These are phyloP conservation scores for Muscicapa striata DNA, from an alignment of 2,797 vertebrate genomes.

Conservation along the genomic window DNA sequence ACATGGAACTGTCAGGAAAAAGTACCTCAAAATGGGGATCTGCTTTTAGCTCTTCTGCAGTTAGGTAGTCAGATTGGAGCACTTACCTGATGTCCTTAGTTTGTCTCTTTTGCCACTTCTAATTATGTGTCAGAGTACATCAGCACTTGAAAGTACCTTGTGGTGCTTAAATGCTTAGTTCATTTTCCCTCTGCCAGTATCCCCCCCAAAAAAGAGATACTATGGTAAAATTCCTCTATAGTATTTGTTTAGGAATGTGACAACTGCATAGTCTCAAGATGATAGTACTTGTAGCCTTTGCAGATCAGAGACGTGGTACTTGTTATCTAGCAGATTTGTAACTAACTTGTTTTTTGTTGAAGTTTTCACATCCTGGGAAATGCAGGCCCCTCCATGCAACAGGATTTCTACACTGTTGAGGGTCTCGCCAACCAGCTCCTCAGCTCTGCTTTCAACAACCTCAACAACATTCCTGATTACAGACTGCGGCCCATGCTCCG, in stretches of 20 bases:
- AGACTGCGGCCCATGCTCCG: conserved; percentile 91
- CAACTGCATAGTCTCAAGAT: background rate
- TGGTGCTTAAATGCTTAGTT: background rate
- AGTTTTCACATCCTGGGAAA: conserved; percentile 93
- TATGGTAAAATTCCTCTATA: background rate
- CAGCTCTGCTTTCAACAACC: conserved; percentile 86
- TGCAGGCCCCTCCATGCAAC: conserved; percentile 87
- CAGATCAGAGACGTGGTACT: background rate
- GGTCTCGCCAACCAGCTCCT: conserved; percentile 85
- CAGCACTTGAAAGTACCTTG: background rate
- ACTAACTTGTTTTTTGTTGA: conserved; percentile 9
- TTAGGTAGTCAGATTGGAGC: background rate
- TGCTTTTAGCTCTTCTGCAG: background rate
- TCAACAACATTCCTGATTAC: conserved; percentile 92
- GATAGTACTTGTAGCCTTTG: background rate
- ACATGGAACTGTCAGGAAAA: background rate
- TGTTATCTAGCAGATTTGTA: background rate
- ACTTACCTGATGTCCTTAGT: background rate
- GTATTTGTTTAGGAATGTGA: background rate
- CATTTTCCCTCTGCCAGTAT: background rate
- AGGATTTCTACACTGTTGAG: conserved; percentile 92
- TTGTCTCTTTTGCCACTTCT: background rate
- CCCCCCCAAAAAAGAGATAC: background rate
- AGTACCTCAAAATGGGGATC: background rate
- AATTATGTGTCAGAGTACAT: background rate